Evolutionary conservation across 2,797 vertebrate genomes (phyloP), one percentile per base, ranked within the genome.

Genomic region (Trachops cirrhosus): DNA sequence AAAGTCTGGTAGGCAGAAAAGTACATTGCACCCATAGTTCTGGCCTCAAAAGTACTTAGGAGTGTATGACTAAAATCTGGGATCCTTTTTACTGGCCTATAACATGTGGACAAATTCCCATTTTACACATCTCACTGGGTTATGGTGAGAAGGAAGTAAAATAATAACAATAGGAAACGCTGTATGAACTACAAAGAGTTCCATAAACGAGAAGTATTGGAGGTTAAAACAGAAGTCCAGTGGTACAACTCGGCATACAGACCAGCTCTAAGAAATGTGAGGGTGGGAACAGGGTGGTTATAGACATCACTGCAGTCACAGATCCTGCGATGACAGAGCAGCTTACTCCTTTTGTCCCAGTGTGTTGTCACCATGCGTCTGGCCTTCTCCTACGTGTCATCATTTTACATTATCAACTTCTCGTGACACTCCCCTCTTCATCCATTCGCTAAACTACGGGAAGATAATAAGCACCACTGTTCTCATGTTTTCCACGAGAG

Each of bases 71-170:
- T 83, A 0, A 57, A 19, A 3, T 46, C 67, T 82, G 39, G 54
- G 39, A 88, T 57, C 18, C 57, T 94, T 94, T 77, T 46, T 39
- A 57, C 12, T 46, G 32, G 62, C 68, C 39, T 70, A 41, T 54
- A 52, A 54, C 54, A 59, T n/a, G 5, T 83, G 59, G 44, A 15
- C n/a, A 78, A 10, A 87, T 87, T 94, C 37, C 46, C 86, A 0
- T 62, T 83, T 24, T 77, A 22, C 12, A 0, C 34, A 10, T 54
- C 29, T 85, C 68, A 15, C 26, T 94, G n/a, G 12, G 24, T 77
- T 87, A 80, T 54, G 54, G 44, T 37, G 3, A 94, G 80, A 84
- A 95, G 46, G 57, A 62, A 86, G 24, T 75, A 46, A 96, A 95
- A 46, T 52, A 41, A 22, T 39, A 80, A 80, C 39, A 59, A 78